Conservation (phyloP, 2,797 vertebrate species). For the Perodicticus potto region DNA sequence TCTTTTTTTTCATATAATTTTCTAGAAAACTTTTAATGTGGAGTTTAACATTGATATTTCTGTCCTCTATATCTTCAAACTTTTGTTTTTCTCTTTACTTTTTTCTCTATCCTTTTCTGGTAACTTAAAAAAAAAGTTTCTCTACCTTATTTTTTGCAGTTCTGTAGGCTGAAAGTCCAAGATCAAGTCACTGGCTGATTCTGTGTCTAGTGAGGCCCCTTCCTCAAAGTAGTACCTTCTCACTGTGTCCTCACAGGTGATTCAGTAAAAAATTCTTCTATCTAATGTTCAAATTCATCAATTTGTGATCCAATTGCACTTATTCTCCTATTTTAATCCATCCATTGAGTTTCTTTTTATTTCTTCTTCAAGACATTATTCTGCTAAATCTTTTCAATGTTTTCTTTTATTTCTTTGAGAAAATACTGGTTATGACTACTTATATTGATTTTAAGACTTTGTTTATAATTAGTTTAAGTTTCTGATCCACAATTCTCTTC, state of each 20-base stretch:
- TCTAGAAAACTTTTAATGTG: neutral
- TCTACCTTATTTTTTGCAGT: too few relatives aligned
- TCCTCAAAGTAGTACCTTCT: too few relatives aligned
- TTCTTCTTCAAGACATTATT: neutral
- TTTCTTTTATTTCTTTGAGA: neutral
- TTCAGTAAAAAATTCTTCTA: neutral
- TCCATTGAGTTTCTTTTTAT: neutral
- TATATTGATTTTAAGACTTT: neutral
- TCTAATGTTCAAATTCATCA: neutral
- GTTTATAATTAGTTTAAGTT: neutral
- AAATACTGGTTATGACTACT: neutral
- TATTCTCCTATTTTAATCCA: constrained; percentile 1
- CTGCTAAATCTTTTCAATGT: neutral
- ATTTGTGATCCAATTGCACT: neutral
- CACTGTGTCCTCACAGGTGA: too few relatives aligned
- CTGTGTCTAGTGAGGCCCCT: too few relatives aligned
- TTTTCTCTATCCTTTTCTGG: neutral
- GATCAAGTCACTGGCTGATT: too few relatives aligned
- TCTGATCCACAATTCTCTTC: neutral
- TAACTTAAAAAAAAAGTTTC: neutral
- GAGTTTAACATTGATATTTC: neutral
- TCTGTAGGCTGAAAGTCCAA: too few relatives aligned
- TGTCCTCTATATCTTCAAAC: neutral
- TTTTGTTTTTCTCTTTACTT: neutral
- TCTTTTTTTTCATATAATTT: neutral